Base-by-base conservation (phyloP, 92 coral and sea anemone genomes). In the Porites lobata region DNA sequence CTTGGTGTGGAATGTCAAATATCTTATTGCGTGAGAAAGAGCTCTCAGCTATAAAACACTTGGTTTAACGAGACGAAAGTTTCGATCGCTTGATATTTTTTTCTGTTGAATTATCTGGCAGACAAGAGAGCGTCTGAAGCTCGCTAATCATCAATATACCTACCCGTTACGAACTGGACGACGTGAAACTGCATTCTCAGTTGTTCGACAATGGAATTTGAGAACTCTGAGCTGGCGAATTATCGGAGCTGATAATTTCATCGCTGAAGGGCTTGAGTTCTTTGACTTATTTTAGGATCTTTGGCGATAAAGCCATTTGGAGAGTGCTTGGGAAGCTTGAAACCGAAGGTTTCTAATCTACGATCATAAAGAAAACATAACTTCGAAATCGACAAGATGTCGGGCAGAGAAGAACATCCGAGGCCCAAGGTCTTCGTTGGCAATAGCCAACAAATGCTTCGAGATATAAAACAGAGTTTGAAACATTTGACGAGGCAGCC, bases 371-470 rank as follows among this genome's bases (percentile, higher is more conserved):
- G 87, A 84, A 75, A 73, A 74, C 80, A 83, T 19, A 58, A 82
- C 77, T 70, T 38, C 86, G 21, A 68, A 65, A 24, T 51, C 18
- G 63, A 18, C 70, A 54, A 73, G 64, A 84, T 73, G 79, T 50
- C 80, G 87, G 80, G 43, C 9, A 32, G 80, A 62, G 87, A 71
- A 58, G 75, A 73, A 21, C 88, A 86, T 17, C 75, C 53, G 53
- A 67, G 86, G 78, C 98, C 89, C 21, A 86, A 80, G 63, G 76
- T 94, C 17, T 82, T 82, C 22, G 97, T 98, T 65, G 95, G 92
- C 67, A 98, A 98, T 87, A 92, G 94, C 80, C 98, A 95, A 62
- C 89, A 86, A 72, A 98, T 98, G 99, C 85, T 98, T 12, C 88
- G 93, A 9, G 99, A 98, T 54, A 98, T 98, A 18, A 90, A 94